Base-by-base conservation (phyloP, 2,888 invertebrate genomes). In the Scrobipalpa atriplicella region DNA sequence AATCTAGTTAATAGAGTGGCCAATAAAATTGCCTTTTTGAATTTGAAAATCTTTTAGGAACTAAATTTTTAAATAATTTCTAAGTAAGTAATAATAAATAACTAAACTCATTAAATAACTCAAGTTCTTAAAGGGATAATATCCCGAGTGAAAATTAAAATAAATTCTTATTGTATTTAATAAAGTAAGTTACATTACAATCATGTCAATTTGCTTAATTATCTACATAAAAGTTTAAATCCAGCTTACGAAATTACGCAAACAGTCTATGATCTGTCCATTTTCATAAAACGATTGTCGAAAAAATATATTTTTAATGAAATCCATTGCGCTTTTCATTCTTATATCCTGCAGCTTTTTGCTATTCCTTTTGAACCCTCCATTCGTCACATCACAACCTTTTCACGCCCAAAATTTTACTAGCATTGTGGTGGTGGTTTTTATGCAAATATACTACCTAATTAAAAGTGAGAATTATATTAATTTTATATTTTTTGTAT, bases 291-390 rank as follows among this genome's bases (percentile, higher is more conserved):
- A 84, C 80, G 74, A 85, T 74, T 86, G 83, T 86, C 75, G 79
- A 82, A 90, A 82, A 90, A 90, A 91, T 91, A 91, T 91, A 92
- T 89, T 90, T 88, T 90, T 87, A 83, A 76, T 82, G 85, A 87
- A 89, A 82, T 81, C 81, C 85, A 83, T 86, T 81, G 74, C 80
- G 90, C 90, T 90, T 92, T 92, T 92, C 85, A 92, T 92, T 92
- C 79, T 81, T 83, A 83, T 81, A 83, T 81, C 89, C 87, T 72
- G 86, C 85, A 81, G 87, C 80, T 81, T 79, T n/a, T 62, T 73
- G 84, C 84, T 78, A 51, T 39, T 16, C 6, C 39, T 9, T 41
- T 18, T 19, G 13, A 18, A 16, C 21, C 9, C 54, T 56, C 2
- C 19, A 29, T 29, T 56, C 13, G 21, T 21, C 21, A 56, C 54